A percentile compares a stretch with the other conserved stretches of the same genome.
phyloP scores from a whole-genome alignment of 2,888 invertebrate genomes.

The Trisateles emortualis region DNA sequence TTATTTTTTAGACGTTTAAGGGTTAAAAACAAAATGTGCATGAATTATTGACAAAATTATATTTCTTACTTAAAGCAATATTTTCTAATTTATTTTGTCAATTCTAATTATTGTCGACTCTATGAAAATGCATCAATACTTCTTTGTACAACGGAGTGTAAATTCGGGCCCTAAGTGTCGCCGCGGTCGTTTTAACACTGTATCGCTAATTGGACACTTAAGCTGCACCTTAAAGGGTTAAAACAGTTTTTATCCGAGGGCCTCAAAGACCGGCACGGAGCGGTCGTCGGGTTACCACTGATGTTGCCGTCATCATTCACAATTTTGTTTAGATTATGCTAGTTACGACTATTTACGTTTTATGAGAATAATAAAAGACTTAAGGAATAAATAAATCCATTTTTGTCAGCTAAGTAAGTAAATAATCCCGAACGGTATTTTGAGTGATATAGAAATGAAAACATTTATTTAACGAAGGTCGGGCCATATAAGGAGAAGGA shows the following conservation, averaged over 20 bases:
- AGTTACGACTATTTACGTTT: conserved; percentile 27
- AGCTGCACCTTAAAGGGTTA: conserved; percentile 69
- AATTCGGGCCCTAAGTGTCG: conserved; percentile 80
- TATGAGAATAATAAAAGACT: conserved; percentile 4
- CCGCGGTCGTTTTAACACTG: conserved; percentile 84
- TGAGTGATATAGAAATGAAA: too few species aligned
- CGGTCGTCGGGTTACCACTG: conserved; percentile 45
- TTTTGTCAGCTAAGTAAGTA: too few species aligned
- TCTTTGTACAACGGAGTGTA: conserved; percentile 79
- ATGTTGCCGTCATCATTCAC: conserved; percentile 47
- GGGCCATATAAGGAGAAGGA: too few species aligned
- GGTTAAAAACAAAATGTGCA: too few species aligned
- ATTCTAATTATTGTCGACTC: conserved; percentile 49
- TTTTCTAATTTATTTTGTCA: conserved; percentile 10
- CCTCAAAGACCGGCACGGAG: conserved; percentile 66
- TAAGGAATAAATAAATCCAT: too few species aligned
- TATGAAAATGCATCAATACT: conserved; percentile 72
- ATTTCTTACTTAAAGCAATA: too few species aligned
- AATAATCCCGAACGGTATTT: too few species aligned
- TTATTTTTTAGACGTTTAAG: too few species aligned
- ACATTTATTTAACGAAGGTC: too few species aligned
- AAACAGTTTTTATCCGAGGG: conserved; percentile 79
- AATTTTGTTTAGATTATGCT: conserved; percentile 32
- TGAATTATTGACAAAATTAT: too few species aligned
- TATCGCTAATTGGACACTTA: conserved; percentile 85